Base-by-base conservation (phyloP, 2,797 vertebrate genomes). In the Enteromius radiatus region DNA sequence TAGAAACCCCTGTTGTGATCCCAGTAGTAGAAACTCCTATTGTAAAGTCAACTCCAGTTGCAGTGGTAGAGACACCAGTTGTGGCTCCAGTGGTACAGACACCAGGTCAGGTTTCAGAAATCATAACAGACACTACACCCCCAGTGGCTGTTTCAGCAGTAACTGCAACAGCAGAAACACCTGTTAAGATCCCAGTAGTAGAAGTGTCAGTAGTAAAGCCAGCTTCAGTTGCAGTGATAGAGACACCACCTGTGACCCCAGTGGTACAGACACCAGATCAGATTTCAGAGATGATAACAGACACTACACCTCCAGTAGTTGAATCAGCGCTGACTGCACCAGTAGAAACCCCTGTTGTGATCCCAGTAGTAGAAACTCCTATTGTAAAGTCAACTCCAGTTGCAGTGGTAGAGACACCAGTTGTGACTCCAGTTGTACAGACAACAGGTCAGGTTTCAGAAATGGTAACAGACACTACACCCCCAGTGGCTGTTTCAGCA, bases 41-140 rank as follows among this genome's bases (percentile, higher is more conserved):
- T 33, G 10, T 86, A 78, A 69, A 61, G 2, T 14, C 67, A 47
- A 19, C 8, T 21, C 56, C 54, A 14, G 1, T 33, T 64, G 7
- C 65, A 65, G 54, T 54, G 10, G 9, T 19, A 23, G 17, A 65
- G 41, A 69, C 21, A 11, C 2, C 33, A 47, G 26, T 31, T 78
- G n/a, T 49, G 26, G 28, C 45, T 4, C 26, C 43, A 67, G 31
- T 43, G 15, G 33, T 59, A 23, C 36, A 82, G 38, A 76, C 26
- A 47, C 26, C 12, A 43, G 41, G 8, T 52, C 2, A 73, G 31
- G 38, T 61, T 78, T 36, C 17, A 76, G 5, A 17, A 31, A 45
- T 80, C 11, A 80, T 41, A 36, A 68, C 47, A 31, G 80, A 84
- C 43, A 63, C 15, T n/a, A 54, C 12, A n/a, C 19, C 49, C 56